Evolutionary conservation across 2,113 vertebrate species (phyloP).

Genomic region (Myxocyprinus asiaticus): DNA sequence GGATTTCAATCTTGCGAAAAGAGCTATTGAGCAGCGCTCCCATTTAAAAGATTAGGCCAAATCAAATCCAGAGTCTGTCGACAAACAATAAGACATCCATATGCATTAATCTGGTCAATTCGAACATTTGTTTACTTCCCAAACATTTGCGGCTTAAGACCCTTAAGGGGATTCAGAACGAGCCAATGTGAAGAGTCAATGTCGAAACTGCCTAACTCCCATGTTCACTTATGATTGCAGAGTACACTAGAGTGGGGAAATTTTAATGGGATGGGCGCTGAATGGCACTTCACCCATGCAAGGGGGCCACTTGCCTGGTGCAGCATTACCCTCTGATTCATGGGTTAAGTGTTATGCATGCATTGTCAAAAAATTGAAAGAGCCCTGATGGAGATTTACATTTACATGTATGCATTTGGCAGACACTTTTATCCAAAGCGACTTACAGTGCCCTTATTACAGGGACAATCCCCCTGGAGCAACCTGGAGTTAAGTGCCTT

Average conservation of each 20-base stretch:
- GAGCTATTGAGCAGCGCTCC: not conserved
- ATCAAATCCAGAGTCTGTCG: not conserved
- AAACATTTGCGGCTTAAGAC: constrained; percentile 9
- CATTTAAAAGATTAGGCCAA: not conserved
- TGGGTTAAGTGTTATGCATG: not conserved
- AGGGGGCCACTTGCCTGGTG: constrained; percentile 12
- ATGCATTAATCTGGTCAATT: not conserved
- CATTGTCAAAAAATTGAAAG: not conserved
- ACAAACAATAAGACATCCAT: constrained; percentile 5
- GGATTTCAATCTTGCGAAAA: not conserved
- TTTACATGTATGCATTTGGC: too few relatives aligned
- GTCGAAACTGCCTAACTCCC: not conserved
- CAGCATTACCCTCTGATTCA: not conserved
- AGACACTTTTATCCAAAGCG: too few relatives aligned
- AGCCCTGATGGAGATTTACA: not conserved
- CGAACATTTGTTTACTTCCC: constrained; percentile 13
- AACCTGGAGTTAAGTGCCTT: too few relatives aligned
- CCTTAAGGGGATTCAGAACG: not conserved
- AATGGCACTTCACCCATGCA: constrained; percentile 15
- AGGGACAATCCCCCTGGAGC: too few relatives aligned
- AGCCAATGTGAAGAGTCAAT: not conserved
- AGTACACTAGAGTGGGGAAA: not conserved
- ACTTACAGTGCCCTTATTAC: too few relatives aligned
- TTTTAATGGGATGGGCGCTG: not conserved
- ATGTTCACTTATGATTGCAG: not conserved